Evolutionary conservation across 2,888 invertebrate genomes (phyloP).

Genomic region (Drosophila multiciliata): DNA sequence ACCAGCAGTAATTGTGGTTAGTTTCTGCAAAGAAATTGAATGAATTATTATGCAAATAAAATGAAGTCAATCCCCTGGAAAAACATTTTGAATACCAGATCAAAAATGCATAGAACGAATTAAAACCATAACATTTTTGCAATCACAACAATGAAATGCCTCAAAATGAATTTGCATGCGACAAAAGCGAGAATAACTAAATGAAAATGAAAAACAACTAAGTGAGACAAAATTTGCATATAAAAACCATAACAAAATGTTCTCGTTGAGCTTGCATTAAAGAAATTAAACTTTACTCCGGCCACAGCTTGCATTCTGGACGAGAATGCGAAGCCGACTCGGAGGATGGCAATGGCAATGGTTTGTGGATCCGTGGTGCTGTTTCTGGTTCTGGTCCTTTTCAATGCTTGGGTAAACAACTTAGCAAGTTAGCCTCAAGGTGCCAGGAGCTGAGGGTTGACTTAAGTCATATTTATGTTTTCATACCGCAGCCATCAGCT

Average conservation of each 20-base stretch:
- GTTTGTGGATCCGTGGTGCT: slow-evolving; percentile 23
- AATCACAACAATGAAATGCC: slow-evolving; percentile 42
- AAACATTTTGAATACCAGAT: slow-evolving; percentile 51
- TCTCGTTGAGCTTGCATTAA: slow-evolving; percentile 61
- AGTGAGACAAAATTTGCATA: slow-evolving; percentile 34
- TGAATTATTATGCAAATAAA: slow-evolving; percentile 52
- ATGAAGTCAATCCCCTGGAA: slow-evolving; percentile 36
- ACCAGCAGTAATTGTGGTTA: slow-evolving; percentile 3
- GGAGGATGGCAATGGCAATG: slow-evolving; percentile 14
- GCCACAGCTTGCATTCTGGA: background rate
- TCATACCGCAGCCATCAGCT: slow-evolving; percentile 53
- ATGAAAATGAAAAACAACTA: slow-evolving; percentile 64
- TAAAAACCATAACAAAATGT: slow-evolving; percentile 35
- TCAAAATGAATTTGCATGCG: slow-evolving; percentile 34
- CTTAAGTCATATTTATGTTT: slow-evolving; percentile 70
- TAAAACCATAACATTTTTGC: slow-evolving; percentile 74
- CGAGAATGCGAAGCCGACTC: background rate
- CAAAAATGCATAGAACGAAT: slow-evolving; percentile 55
- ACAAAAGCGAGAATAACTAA: slow-evolving; percentile 42
- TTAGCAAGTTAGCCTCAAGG: slow-evolving; percentile 69
- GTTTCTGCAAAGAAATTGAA: slow-evolving; percentile 26
- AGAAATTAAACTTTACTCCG: slow-evolving; percentile 66
- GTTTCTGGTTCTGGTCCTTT: slow-evolving; percentile 40
- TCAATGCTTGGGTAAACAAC: slow-evolving; percentile 69
- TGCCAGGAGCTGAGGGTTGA: slow-evolving; percentile 47